Base-by-base conservation (phyloP, 2,113 vertebrate genomes). In the Hyperoodon ampullatus region DNA sequence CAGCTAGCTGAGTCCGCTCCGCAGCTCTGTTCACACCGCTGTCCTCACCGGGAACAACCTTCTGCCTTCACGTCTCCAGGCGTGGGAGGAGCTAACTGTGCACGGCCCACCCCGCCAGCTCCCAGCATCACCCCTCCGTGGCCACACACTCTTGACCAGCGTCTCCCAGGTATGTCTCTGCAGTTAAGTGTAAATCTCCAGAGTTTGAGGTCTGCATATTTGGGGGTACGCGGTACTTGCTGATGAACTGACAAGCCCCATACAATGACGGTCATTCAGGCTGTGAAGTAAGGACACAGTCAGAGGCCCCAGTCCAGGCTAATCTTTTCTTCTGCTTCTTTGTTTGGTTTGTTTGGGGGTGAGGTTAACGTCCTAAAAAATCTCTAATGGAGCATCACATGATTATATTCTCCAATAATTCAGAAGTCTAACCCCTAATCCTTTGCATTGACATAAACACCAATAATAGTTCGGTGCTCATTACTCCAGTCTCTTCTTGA, bases 351-450 rank as follows among this genome's bases (percentile, higher is more conserved):
- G 30, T 33, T 42, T 70, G 50, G 55, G 74, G 58, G 70, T 11
- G 42, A 87, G 33, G 63, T 84, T 93, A 83, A 82, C 30, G 10
- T 50, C 30, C 42, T 84, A 90, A 87, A 82, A 91, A 61, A 21
- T 55, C 39, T 53, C 10, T 87, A 19, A 7, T 53, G 33, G 47
- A 39, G 28, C 11, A 70, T 66, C 66, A 77, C 23, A 61, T 35
- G 71, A 71, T 55, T 28, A 92, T 44, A 44, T 23, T 88, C 71
- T 82, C 53, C 21, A 91, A 71, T 44, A 84, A 82, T 19, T 78
- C 61, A 39, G 35, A 86, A 92, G 30, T 86, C 84, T 44, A 94
- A 55, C 8, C 6, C 26, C 44, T 11, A 15, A 9, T 21, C 15
- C 35, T 85, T 53, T 30, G 30, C 84, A 61, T 1, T 60, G 15